Conservation (phyloP, 1,140 invertebrate species). For the Trinorchestia longiramus region DNA sequence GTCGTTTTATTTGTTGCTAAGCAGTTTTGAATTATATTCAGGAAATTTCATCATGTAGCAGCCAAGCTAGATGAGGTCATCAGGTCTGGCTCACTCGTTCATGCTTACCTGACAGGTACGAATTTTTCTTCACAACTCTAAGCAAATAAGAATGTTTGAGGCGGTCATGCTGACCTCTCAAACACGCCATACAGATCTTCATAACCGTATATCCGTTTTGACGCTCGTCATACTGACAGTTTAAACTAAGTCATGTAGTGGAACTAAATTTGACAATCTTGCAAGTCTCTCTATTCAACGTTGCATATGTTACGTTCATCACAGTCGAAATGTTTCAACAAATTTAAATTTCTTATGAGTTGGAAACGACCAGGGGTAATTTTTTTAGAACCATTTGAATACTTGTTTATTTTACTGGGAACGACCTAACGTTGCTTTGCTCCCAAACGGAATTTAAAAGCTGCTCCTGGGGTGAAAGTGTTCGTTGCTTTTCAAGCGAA, state of each 20-base stretch:
- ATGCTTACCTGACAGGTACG: neutral
- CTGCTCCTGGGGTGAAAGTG: neutral
- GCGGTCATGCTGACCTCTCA: neutral
- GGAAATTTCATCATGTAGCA: neutral
- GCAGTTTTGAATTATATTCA: neutral
- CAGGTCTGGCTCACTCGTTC: neutral
- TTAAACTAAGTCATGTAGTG: neutral
- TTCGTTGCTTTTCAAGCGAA: neutral
- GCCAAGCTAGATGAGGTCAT: neutral
- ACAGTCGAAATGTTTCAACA: neutral
- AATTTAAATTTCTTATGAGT: neutral
- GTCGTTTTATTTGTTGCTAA: neutral
- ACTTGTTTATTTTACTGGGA: neutral
- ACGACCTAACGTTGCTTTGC: neutral
- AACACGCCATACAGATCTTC: neutral
- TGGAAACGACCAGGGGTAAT: neutral
- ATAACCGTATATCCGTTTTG: neutral
- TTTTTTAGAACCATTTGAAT: neutral
- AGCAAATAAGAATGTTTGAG: neutral
- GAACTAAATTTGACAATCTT: neutral
- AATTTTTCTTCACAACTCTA: neutral
- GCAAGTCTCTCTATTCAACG: neutral
- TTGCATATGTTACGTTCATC: neutral
- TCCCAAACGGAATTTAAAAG: neutral
- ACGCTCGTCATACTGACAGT: neutral